Conservation (phyloP, 1,140 invertebrate species). For the Halesus radiatus region DNA sequence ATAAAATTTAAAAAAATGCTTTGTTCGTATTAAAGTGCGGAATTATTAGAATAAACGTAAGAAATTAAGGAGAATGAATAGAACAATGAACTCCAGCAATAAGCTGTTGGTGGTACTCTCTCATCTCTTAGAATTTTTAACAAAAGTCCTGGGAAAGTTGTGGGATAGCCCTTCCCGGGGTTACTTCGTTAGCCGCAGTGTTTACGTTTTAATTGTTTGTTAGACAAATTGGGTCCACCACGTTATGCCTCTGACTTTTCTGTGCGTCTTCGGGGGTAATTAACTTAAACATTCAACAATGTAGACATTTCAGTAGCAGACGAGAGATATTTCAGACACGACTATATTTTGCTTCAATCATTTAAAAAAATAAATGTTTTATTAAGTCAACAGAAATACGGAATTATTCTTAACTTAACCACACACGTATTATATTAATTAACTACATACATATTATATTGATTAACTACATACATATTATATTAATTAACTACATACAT, state of each 20-base stretch:
- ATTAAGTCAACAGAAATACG: too few relatives aligned
- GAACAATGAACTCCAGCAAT: slow-evolving; percentile 7
- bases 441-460: too few relatives aligned
- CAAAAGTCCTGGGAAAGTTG: background rate
- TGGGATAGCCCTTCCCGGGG: background rate
- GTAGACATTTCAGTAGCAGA: too few relatives aligned
- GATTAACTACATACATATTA: too few relatives aligned
- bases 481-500: too few relatives aligned
- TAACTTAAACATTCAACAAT: background rate
- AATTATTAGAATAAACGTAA: background rate
- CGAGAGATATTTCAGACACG: too few relatives aligned
- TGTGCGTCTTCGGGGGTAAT: background rate
- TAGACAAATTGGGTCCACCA: slow-evolving; percentile 43
- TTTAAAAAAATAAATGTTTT: too few relatives aligned
- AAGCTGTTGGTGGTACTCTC: background rate
- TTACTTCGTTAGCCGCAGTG: slow-evolving; percentile 43
- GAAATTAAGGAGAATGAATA: background rate
- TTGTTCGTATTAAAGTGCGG: background rate
- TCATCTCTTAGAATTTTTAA: slow-evolving; percentile 10
- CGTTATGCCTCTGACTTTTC: background rate
- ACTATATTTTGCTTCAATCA: too few relatives aligned
- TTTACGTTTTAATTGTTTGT: slow-evolving; percentile 53
- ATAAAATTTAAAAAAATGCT: too few relatives aligned
- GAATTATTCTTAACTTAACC: too few relatives aligned
- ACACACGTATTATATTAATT: too few relatives aligned